Conservation (phyloP, 2,797 vertebrate species). For the Urocyon cinereoargenteus region DNA sequence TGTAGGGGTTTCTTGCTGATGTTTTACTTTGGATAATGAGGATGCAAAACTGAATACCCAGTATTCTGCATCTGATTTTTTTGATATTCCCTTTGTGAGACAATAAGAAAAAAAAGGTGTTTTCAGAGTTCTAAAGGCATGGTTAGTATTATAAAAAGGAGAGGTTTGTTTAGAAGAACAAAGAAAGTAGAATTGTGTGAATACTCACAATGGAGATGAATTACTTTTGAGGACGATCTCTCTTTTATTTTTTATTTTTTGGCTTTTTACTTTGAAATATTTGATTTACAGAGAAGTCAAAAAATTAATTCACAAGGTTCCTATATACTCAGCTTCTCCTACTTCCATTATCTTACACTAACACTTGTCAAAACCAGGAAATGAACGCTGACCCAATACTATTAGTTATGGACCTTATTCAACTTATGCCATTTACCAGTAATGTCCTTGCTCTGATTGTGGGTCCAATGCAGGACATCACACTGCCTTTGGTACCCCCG, state of each 20-base stretch:
- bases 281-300: neutral
- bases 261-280: slow-evolving; percentile 16
- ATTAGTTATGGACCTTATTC: neutral
- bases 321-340: neutral
- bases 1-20: neutral
- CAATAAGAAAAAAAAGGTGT: neutral
- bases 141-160: neutral
- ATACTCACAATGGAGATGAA: neutral
- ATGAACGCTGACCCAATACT: neutral
- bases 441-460: neutral
- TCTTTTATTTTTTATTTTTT: slow-evolving; percentile 8
- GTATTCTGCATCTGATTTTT: neutral
- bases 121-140: slow-evolving; percentile 28
- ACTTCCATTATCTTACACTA: neutral
- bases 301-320: neutral
- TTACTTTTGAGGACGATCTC: slow-evolving; percentile 5
- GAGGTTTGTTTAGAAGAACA: slow-evolving; percentile 1
- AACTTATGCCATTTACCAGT: neutral
- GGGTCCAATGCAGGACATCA: neutral
- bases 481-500: neutral
- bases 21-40: neutral
- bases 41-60: neutral
- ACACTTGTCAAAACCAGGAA: neutral
- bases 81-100: neutral
- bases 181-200: slow-evolving; percentile 23